These are phyloP conservation scores for Perognathus longimembris DNA, from an alignment of 2,113 vertebrate genomes.

Conservation along the genomic window DNA sequence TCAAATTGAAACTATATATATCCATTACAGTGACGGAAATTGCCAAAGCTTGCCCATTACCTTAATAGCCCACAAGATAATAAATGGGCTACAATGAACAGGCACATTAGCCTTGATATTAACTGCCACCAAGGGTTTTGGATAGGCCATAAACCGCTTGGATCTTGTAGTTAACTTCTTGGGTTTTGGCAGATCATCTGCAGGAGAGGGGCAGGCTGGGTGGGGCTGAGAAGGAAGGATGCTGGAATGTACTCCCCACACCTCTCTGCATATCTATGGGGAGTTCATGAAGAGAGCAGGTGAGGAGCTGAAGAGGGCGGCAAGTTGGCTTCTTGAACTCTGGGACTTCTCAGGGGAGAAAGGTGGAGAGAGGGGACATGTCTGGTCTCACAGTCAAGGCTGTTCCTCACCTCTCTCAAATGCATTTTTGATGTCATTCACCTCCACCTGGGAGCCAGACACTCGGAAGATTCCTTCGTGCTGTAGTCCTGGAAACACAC, in stretches of 20 bases:
- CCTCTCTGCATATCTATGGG: not conserved
- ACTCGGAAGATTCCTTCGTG: constrained; percentile 99
- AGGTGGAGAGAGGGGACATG: not conserved
- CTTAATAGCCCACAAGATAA: constrained; percentile 83
- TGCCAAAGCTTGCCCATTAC: constrained; percentile 85
- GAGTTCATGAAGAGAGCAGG: not conserved
- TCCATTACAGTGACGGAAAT: constrained; percentile 85
- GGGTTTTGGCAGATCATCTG: constrained; percentile 43
- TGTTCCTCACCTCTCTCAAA: constrained; percentile 95
- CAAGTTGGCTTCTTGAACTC: not conserved
- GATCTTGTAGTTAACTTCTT: constrained; percentile 73
- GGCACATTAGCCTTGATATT: constrained; percentile 74
- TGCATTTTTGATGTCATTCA: constrained; percentile 99
- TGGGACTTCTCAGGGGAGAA: constrained; percentile 15
- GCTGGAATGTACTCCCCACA: not conserved
- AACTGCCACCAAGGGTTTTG: constrained; percentile 81
- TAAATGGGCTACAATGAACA: constrained; percentile 83
- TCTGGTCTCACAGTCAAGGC: not conserved
- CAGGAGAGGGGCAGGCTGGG: constrained; percentile 53
- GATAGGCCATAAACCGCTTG: constrained; percentile 76
- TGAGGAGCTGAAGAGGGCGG: not conserved
- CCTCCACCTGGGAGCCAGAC: constrained; percentile 98
- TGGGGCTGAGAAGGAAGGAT: not conserved
- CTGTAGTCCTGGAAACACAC: constrained; percentile 90
- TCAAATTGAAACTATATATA: constrained; percentile 86